Evolutionary conservation across 2,797 vertebrate species (phyloP), one percentile per base, ranked within the genome.

Genomic region (Cichlasoma orientale): DNA sequence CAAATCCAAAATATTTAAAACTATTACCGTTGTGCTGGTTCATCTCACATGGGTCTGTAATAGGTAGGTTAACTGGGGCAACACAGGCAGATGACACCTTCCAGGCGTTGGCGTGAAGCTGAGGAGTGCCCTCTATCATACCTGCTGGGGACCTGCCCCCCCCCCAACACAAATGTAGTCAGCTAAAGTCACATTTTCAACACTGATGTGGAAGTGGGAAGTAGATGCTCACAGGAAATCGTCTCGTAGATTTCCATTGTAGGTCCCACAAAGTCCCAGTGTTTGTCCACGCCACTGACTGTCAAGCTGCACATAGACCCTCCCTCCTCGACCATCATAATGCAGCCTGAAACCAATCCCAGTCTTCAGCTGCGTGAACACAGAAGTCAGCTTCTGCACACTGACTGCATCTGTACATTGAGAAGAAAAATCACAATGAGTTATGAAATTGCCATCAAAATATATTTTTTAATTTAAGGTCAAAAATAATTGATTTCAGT

Each of bases 101-200:
- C 98, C 98, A 99, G 1, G 97, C 97, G 71, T 97, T 98, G 70
- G 97, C 97, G 69, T 99, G 98, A 78, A 99, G 97, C 88, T 99
- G 98, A 56, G 98, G 98, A 0, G 98, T 99, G 14, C 97, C 98
- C 94, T 99, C 98, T 82, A 99, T 98, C 98, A 99, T 99, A 54
- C 98, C 97, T 57, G 97, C 96, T 53, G 98, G 98, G 90, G 98
- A 99, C 41, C 98, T 99, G 80, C 75, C 78, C 61, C 73, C 21
- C 2, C 77, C 61, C 73, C 23, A 2, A 84, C 56, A 83, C 12
- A 78, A 53, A 63, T 13, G 70, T 3, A 13, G n/a, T 71, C 36
- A 61, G 23, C 25, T 1, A 76, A 72, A 78, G 23, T 7, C 3
- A 59, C 16, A 57, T 21, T 57, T 79, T 74, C 23, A 75, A 82